These are phyloP conservation scores for Hypotaenidia philippensis DNA, from an alignment of 2,797 vertebrate genomes.

Conservation along the genomic window DNA sequence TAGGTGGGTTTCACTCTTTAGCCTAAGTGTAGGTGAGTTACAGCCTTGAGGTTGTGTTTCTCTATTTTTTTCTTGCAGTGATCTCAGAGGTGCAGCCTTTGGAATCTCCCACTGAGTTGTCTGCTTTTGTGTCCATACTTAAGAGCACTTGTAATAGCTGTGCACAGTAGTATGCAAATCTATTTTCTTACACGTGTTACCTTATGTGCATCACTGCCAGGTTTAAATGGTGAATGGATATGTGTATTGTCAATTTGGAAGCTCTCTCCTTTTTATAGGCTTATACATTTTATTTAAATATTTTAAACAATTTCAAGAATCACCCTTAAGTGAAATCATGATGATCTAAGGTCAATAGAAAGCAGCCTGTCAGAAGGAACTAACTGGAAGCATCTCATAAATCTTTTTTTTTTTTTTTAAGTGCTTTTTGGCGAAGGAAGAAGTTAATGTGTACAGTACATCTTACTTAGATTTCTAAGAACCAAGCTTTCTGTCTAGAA, in stretches of 20 bases:
- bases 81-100: conserved; percentile 49
- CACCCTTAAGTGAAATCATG: not conserved
- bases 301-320: not conserved
- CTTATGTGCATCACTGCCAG: not conserved
- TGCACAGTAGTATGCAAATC: conserved; percentile 47
- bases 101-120: conserved; percentile 44
- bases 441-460: not conserved
- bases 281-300: not conserved
- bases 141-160: conserved; percentile 50
- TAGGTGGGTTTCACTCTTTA: conserved; percentile 68
- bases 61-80: conserved; percentile 56
- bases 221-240: not conserved
- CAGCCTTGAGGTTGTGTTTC: conserved; percentile 55
- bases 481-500: not conserved
- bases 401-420: not conserved
- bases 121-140: conserved; percentile 57
- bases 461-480: not conserved
- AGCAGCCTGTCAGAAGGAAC: not conserved
- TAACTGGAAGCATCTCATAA: not conserved
- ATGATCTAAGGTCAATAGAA: not conserved
- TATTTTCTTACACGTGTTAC: not conserved
- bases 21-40: conserved; percentile 64
- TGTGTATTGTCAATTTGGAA: not conserved
- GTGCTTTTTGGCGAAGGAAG: conserved; percentile 1
- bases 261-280: not conserved